These are phyloP conservation scores for Heloderma charlesbogerti DNA, from an alignment of 2,113 vertebrate genomes.

Conservation along the genomic window DNA sequence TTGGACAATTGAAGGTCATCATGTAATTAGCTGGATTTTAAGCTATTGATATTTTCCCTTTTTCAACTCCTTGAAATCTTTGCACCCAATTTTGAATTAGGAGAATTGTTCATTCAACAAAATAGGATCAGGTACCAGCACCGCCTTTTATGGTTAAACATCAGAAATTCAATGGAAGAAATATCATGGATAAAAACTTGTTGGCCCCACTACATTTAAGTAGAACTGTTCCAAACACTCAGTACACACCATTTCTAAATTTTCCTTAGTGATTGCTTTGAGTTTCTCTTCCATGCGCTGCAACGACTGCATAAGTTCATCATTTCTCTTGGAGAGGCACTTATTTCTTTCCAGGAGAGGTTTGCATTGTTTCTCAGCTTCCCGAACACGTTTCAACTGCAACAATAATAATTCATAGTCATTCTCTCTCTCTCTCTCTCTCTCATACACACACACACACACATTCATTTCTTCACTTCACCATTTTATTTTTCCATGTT, in stretches of 20 bases:
- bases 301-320: constrained; percentile 92
- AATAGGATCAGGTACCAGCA: neutral
- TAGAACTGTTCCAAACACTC: neutral
- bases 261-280: constrained; percentile 91
- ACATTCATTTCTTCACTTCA: neutral
- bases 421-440: neutral
- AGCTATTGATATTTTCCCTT: neutral
- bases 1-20: neutral
- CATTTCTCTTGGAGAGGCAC: constrained; percentile 94
- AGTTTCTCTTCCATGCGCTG: constrained; percentile 96
- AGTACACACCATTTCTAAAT: constrained; percentile 91
- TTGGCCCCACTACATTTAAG: too few species aligned
- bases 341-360: constrained; percentile 98
- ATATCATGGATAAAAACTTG: neutral
- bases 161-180: constrained; percentile 13
- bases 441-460: too few species aligned
- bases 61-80: neutral
- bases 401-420: constrained; percentile 32
- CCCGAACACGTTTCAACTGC: constrained; percentile 94
- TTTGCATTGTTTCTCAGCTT: constrained; percentile 96
- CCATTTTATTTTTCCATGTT: neutral
- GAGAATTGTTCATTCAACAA: neutral
- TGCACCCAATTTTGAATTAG: neutral
- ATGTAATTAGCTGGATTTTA: neutral
- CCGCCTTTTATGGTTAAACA: neutral